Conservation (phyloP, 2,888 invertebrate species). For the Cephus runcator region DNA sequence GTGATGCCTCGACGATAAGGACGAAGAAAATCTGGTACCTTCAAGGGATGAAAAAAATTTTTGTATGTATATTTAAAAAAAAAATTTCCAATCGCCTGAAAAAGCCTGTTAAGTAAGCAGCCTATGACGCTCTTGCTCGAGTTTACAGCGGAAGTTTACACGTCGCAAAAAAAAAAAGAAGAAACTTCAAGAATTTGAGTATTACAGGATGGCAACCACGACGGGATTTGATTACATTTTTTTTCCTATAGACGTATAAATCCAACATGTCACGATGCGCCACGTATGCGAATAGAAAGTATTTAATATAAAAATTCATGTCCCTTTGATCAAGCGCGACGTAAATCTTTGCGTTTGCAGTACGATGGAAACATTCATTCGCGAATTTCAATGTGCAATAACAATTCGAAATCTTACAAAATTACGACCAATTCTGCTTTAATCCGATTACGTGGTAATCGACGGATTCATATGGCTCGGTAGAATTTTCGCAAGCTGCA, state of each 20-base stretch:
- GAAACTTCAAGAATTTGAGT: not conserved
- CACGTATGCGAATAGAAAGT: too few species aligned
- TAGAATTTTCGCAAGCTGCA: not conserved
- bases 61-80: not conserved
- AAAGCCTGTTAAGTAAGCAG: not conserved
- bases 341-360: too few species aligned
- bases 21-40: not conserved
- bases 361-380: too few species aligned
- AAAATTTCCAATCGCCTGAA: not conserved
- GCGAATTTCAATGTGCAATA: too few species aligned
- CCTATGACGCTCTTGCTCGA: not conserved
- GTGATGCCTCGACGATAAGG: not conserved
- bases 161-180: not conserved
- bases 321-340: too few species aligned
- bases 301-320: too few species aligned
- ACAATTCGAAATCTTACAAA: too few species aligned
- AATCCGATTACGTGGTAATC: not conserved
- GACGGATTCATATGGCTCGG: not conserved
- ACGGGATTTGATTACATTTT: not conserved
- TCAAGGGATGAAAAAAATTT: not conserved
- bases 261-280: too few species aligned
- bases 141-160: not conserved
- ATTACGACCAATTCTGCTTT: not conserved
- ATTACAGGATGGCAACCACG: not conserved
- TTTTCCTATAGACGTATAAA: too few species aligned